A percentile compares a stretch with the other conserved stretches of the same genome.
phyloP scores from a whole-genome alignment of 2,797 vertebrate species.

The Enteromius radiatus region DNA sequence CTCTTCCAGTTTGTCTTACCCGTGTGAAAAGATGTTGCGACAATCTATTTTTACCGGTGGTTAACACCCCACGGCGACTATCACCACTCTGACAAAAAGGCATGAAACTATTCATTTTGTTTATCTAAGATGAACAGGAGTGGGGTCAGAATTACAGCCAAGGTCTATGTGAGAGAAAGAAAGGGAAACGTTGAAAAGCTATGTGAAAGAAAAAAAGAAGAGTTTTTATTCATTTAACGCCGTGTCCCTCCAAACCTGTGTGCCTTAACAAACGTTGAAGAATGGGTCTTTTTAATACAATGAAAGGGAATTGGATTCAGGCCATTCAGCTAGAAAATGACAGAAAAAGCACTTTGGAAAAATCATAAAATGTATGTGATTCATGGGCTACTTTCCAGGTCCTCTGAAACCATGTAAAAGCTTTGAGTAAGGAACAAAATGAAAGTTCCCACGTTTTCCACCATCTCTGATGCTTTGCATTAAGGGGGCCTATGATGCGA shows the following conservation, averaged over 20 bases:
- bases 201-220: background rate
- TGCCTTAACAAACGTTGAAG: background rate
- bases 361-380: background rate
- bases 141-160: background rate
- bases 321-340: background rate
- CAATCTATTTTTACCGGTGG: conserved; percentile 9
- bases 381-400: background rate
- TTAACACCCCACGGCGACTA: conserved; percentile 20
- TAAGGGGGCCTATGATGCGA: too few species aligned
- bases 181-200: background rate
- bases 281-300: background rate
- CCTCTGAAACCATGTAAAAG: background rate
- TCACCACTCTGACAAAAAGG: conserved; percentile 17
- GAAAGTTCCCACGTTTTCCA: background rate
- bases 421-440: background rate
- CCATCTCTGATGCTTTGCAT: background rate
- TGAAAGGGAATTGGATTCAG: background rate
- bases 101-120: background rate
- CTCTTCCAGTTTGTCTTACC: conserved; percentile 47
- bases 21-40: conserved; percentile 26
- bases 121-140: background rate
- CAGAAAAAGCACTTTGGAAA: background rate
- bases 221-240: background rate
- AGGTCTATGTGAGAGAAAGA: background rate
- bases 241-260: background rate